These are phyloP conservation scores for Polia nebulosa DNA, from an alignment of 2,888 invertebrate genomes.

Conservation along the genomic window DNA sequence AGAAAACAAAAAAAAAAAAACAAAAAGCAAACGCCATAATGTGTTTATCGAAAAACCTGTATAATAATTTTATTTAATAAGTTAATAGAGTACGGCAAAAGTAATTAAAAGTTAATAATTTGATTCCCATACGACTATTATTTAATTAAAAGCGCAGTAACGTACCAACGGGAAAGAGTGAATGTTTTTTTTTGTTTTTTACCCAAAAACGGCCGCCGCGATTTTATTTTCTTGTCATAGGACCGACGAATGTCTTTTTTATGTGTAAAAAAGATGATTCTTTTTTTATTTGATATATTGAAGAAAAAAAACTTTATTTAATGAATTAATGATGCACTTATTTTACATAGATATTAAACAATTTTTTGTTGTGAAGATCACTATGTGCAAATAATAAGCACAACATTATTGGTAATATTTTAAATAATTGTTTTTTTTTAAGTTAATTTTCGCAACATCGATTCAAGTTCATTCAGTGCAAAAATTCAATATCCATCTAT, in stretches of 20 bases:
- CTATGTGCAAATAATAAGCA: too few relatives aligned
- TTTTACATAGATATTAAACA: too few relatives aligned
- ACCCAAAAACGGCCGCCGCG: slow-evolving; percentile 34
- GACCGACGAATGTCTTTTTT: slow-evolving; percentile 40
- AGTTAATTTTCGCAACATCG: too few relatives aligned
- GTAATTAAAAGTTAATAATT: slow-evolving; percentile 84
- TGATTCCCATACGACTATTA: slow-evolving; percentile 77
- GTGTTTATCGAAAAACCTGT: slow-evolving; percentile 15
- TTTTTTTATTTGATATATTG: not conserved
- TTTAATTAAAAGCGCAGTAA: slow-evolving; percentile 67
- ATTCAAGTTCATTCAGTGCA: too few relatives aligned
- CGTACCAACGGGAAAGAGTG: slow-evolving; percentile 51
- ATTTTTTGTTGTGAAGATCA: too few relatives aligned
- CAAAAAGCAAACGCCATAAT: not conserved
- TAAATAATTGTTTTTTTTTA: too few relatives aligned
- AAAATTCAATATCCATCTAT: too few relatives aligned
- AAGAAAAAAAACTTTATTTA: too few relatives aligned
- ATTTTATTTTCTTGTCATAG: slow-evolving; percentile 53
- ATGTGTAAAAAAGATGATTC: not conserved
- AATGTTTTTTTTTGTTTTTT: slow-evolving; percentile 45
- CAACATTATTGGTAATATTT: too few relatives aligned
- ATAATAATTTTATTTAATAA: slow-evolving; percentile 56
- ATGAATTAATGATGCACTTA: too few relatives aligned
- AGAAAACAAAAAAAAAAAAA: not conserved
- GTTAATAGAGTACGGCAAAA: slow-evolving; percentile 67